Base-by-base conservation (phyloP, 2,888 invertebrate species). In the Lepidochrysops patricia region DNA sequence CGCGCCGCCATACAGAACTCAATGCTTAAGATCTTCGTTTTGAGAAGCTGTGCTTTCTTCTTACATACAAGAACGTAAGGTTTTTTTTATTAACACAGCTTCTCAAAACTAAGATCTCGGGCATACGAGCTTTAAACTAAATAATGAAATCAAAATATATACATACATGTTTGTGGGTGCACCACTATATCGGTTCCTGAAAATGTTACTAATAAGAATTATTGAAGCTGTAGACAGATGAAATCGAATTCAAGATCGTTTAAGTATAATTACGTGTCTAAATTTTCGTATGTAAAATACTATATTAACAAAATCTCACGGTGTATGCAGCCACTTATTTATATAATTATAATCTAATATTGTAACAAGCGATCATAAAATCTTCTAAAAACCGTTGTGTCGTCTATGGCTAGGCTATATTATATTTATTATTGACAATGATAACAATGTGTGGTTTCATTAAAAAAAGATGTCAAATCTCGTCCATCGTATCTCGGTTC, bases 251-350 rank as follows among this genome's bases (percentile, higher is more conserved):
- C 12, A 43, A 23, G 43, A 19, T 12, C 9, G 13, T 4, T 9
- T 50, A 50, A 50, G 9, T n/a, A 49, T 25, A 49, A 34, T n/a
- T 3, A 29, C 9, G 4, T 19, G 4, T 29, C 54, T 52, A 52
- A 52, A 52, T 32, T 19, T 32, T 54, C 12, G 4, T 29, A 54
- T 32, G 52, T 27, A 52, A 26, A 52, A 52, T 52, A 23, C 43
- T 43, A 27, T 52, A 4, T 4, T 19, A 54, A 54, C 54, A 54
- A 54, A 54, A 54, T 54, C 32, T 29, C 54, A 49, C 48, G 54
- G 54, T 54, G 29, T 54, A 15, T 32, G 19, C 15, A 32, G 54
- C 32, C 19, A 32, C 19, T 54, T 4, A 9, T 52, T 7, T 26
- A 4, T 54, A 32, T 32, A 52, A 7, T 19, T 32, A 54, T 43